phyloP scores from a whole-genome alignment of 92 coral and sea anemone species.

The Zoanthus gigantus region DNA sequence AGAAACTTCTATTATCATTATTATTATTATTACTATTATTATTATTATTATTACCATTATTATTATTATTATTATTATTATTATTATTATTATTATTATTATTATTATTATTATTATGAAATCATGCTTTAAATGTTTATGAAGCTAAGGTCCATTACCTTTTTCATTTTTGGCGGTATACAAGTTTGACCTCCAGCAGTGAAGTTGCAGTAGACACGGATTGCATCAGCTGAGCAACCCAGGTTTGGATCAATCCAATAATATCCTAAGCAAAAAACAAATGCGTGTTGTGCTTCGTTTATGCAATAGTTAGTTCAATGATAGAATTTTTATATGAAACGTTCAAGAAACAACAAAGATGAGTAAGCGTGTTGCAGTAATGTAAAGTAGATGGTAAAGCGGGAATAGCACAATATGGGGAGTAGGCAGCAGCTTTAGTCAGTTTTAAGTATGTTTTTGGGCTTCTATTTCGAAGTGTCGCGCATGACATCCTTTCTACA shows the following conservation, averaged over 20 bases:
- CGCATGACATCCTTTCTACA: too few species aligned
- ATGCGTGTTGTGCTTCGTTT: neutral
- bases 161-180: slow-evolving; percentile 71
- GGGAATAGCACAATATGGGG: too few species aligned
- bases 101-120: neutral
- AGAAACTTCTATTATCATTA: too few species aligned
- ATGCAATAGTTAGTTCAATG: neutral
- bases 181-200: slow-evolving; percentile 93
- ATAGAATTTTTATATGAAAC: neutral
- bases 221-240: slow-evolving; percentile 95
- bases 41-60: neutral
- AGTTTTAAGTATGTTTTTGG: too few species aligned
- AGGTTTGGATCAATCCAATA: slow-evolving; percentile 98
- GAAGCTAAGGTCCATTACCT: slow-evolving; percentile 42
- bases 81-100: too few species aligned
- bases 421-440: too few species aligned
- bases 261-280: slow-evolving; percentile 62
- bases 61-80: too few species aligned
- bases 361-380: too few species aligned
- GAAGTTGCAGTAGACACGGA: slow-evolving; percentile 91
- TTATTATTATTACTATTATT: too few species aligned
- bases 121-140: neutral
- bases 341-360: too few species aligned
- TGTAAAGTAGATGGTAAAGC: too few species aligned
- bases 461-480: too few species aligned